Base-by-base conservation (phyloP, 2,113 vertebrate genomes). In the Zosterops borbonicus region DNA sequence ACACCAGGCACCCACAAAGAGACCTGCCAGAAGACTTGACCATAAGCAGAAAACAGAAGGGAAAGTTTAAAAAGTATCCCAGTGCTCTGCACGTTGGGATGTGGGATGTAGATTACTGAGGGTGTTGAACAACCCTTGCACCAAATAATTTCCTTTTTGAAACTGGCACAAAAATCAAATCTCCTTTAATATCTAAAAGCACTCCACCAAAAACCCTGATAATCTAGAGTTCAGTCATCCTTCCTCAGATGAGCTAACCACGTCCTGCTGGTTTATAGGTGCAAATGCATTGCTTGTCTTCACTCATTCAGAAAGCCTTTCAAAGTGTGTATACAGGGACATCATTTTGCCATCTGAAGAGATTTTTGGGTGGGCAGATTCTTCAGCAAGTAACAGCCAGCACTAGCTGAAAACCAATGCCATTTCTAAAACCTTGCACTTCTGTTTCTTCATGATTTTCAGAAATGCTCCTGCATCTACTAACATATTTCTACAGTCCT, bases 211-310 rank as follows among this genome's bases (percentile, higher is more conserved):
- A 94, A 31, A 0, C 9, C 21, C 28, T 76, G 78, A 93, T 93
- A 97, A 92, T 76, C 14, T 53, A 42, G 42, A 84, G 23, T 52
- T 90, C 50, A 83, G 73, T 87, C 74, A 87, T 65, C 70, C 49
- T 75, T 91, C 44, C 39, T 87, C 17, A 4, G 49, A 56, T 24
- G n/a, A 73, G 23, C 59, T 56, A 85, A 64, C 22, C 28, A 42
- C 0, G 0, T 60, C 47, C 64, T 89, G n/a, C 60, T 83, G 20
- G 19, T 62, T 92, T 75, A 44, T 4, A 87, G 21, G 29, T 0
- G 0, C 49, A 84, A 87, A 75, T 2, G 8, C 11, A 71, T 42
- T n/a, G 7, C 25, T 75, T 68, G 37, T 28, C 55, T 85, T 65
- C n/a, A 79, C 41, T 83, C 41, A 69, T 79, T 62, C 4, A 2